Conservation (phyloP, 2,797 vertebrate species). For the Pangasius larnaudii region DNA sequence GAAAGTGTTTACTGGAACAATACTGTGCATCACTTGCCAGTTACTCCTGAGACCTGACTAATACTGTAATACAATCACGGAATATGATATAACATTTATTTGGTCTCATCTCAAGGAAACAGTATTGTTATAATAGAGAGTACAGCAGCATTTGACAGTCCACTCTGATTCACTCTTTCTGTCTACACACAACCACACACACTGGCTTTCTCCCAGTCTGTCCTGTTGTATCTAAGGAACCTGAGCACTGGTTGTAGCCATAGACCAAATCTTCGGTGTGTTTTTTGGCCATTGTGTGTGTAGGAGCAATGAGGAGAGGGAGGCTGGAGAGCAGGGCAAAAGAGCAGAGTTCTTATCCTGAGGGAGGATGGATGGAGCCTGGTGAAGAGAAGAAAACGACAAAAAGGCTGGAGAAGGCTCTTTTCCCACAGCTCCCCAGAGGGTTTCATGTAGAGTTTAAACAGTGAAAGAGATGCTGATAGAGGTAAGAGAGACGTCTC, state of each 20-base stretch:
- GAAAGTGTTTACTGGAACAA: slow-evolving; percentile 21
- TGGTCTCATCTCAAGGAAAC: background rate
- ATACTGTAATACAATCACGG: background rate
- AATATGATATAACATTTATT: slow-evolving; percentile 5
- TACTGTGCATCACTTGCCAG: background rate
- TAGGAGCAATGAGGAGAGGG: slow-evolving; percentile 19
- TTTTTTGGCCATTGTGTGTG: slow-evolving; percentile 66
- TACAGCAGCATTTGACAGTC: slow-evolving; percentile 4
- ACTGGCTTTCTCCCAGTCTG: slow-evolving; percentile 4
- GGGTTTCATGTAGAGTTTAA: slow-evolving; percentile 83
- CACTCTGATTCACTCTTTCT: slow-evolving; percentile 9
- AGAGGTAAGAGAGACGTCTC: slow-evolving; percentile 50
- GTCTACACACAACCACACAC: background rate
- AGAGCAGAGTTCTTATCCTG: slow-evolving; percentile 76
- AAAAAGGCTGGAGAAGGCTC: slow-evolving; percentile 72
- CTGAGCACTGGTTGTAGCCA: slow-evolving; percentile 37
- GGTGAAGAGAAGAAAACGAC: slow-evolving; percentile 74
- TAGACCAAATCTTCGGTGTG: slow-evolving; percentile 26
- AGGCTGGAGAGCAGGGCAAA: slow-evolving; percentile 50
- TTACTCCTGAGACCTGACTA: background rate
- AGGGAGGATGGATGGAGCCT: slow-evolving; percentile 63
- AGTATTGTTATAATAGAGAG: background rate
- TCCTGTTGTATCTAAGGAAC: slow-evolving; percentile 34
- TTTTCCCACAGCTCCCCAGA: slow-evolving; percentile 84
- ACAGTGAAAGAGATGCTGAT: slow-evolving; percentile 74